Conservation (phyloP, 1,140 invertebrate species). For the Prorops nasuta region DNA sequence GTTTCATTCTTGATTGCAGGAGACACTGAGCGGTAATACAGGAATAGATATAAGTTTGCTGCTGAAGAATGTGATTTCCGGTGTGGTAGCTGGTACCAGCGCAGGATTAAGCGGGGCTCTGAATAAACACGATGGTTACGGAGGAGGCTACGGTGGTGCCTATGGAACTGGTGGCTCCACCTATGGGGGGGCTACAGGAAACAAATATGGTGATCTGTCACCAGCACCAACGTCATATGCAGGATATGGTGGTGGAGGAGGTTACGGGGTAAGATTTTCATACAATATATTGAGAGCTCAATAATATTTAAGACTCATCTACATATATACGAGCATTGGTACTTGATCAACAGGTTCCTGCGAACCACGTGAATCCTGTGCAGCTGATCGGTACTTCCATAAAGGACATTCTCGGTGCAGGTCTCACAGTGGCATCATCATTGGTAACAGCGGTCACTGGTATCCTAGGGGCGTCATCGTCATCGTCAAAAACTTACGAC, state of each 20-base stretch:
- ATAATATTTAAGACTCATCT: too few species aligned
- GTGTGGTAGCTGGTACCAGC: conserved; percentile 40
- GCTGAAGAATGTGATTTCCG: conserved; percentile 28
- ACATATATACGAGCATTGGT: too few species aligned
- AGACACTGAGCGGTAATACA: conserved; percentile 8
- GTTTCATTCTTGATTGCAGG: conserved; percentile 18
- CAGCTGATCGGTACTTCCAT: conserved; percentile 32
- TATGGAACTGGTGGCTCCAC: background rate
- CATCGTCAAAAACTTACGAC: conserved; percentile 6
- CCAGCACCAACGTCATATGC: too few species aligned
- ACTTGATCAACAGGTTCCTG: too few species aligned
- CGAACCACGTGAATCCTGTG: conserved; percentile 31
- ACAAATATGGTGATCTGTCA: too few species aligned
- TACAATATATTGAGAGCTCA: too few species aligned
- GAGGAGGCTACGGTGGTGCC: conserved; percentile 3
- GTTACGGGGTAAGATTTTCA: conserved; percentile 2
- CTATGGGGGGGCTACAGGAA: too few species aligned
- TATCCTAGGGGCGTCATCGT: conserved; percentile 39
- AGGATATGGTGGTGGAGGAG: background rate
- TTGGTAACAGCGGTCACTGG: conserved; percentile 35
- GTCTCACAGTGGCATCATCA: conserved; percentile 34
- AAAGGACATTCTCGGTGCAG: conserved; percentile 41
- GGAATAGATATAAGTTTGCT: conserved; percentile 38
- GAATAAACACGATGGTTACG: conserved; percentile 6
- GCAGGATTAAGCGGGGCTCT: conserved; percentile 44